These are phyloP conservation scores for Catalaphyllia jardinei DNA, from an alignment of 64 coral and sea anemone genomes.

Conservation along the genomic window DNA sequence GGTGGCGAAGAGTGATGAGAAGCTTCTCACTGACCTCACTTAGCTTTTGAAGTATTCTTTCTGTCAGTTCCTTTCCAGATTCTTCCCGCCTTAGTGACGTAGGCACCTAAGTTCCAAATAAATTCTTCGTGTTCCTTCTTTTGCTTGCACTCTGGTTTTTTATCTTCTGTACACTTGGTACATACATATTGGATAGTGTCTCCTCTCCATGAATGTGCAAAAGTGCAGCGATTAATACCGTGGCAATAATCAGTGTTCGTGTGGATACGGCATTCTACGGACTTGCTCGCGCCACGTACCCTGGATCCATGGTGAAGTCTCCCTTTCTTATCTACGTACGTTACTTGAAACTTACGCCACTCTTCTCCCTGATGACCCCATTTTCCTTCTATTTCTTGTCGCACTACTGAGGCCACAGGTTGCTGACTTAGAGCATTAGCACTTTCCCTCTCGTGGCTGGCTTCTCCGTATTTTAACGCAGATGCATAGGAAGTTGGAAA, in stretches of 20 bases:
- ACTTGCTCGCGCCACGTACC: slow-evolving; percentile 1
- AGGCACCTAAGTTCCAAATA: slow-evolving; percentile 16
- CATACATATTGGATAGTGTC: slow-evolving; percentile 26
- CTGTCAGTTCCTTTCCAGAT: background rate
- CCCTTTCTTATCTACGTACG: slow-evolving; percentile 22
- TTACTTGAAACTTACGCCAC: background rate
- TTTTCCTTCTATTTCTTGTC: background rate
- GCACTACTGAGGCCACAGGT: background rate
- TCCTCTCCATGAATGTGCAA: slow-evolving; percentile 39
- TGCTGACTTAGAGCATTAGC: background rate
- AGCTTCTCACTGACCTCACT: no score
- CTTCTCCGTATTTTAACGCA: no score
- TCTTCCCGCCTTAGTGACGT: background rate
- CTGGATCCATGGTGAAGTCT: slow-evolving; percentile 6
- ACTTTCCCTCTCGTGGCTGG: no score
- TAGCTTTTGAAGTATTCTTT: background rate
- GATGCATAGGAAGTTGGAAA: no score
- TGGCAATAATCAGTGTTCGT: background rate
- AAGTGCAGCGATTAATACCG: background rate
- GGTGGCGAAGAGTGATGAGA: no score
- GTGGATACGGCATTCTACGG: slow-evolving; percentile 10
- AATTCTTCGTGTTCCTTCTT: background rate
- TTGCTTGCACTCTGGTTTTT: background rate
- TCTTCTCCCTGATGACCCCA: background rate
- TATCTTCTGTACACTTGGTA: slow-evolving; percentile 11